Conservation (phyloP, 1,140 invertebrate genomes). For the Brachionus paranguensis region DNA sequence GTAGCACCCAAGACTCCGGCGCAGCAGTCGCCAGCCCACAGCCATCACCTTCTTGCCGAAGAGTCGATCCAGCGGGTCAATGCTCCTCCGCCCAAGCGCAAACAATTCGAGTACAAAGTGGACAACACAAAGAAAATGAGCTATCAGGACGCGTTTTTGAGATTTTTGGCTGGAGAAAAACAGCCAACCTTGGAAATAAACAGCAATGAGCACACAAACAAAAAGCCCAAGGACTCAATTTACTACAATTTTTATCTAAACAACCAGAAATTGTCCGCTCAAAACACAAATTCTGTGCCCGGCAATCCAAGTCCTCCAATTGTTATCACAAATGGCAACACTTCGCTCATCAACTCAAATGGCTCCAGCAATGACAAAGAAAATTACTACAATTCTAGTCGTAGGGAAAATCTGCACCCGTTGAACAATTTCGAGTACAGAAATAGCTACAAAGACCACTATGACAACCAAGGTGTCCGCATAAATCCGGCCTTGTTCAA, state of each 20-base stretch:
- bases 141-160: constrained; percentile 32
- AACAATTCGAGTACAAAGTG: constrained; percentile 27
- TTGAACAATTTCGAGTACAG: constrained; percentile 35
- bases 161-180: constrained; percentile 38
- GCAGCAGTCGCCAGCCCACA: background rate
- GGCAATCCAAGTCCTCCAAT: background rate
- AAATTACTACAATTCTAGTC: constrained; percentile 37
- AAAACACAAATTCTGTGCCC: background rate
- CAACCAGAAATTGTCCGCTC: background rate
- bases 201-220: constrained; percentile 26
- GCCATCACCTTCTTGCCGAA: constrained; percentile 22
- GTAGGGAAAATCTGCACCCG: constrained; percentile 19
- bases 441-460: constrained; percentile 38
- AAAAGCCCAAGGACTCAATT: constrained; percentile 28
- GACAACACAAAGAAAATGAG: background rate
- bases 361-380: constrained; percentile 29
- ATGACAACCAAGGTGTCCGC: constrained; percentile 36
- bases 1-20: background rate
- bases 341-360: background rate
- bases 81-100: constrained; percentile 38
- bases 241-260: constrained; percentile 29
- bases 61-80: constrained; percentile 26
- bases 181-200: constrained; percentile 15
- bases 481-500: constrained; percentile 31
- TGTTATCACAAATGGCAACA: background rate